Conservation (phyloP, 2,888 invertebrate species). For the Diadromus collaris region DNA sequence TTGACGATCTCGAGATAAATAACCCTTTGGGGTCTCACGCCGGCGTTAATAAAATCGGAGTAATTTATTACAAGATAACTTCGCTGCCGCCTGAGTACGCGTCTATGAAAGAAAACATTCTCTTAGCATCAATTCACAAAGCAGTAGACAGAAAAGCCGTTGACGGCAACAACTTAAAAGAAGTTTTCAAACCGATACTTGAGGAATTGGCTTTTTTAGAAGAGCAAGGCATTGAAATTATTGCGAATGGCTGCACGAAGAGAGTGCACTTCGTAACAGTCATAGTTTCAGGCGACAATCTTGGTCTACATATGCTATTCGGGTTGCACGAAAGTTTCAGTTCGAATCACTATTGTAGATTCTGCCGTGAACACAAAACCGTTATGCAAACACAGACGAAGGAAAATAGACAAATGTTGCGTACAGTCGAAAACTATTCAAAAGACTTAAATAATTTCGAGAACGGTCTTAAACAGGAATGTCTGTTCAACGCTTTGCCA, state of each 20-base stretch:
- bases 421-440: conserved; percentile 47
- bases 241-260: conserved; percentile 23
- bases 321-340: conserved; percentile 59
- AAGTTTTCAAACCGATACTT: conserved; percentile 49
- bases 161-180: conserved; percentile 11
- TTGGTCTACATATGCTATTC: conserved; percentile 58
- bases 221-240: conserved; percentile 55
- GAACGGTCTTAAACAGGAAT: conserved; percentile 37
- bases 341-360: conserved; percentile 56
- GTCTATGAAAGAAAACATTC: conserved; percentile 52
- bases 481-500: conserved; percentile 32
- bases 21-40: conserved; percentile 54
- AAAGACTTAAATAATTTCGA: conserved; percentile 33
- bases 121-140: conserved; percentile 45
- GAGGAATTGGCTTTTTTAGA: conserved; percentile 54
- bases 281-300: conserved; percentile 60
- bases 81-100: conserved; percentile 49
- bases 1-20: conserved; percentile 53
- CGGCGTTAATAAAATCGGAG: conserved; percentile 52
- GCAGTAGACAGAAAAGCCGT: conserved; percentile 25
- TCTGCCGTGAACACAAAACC: conserved; percentile 44
- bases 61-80: conserved; percentile 52
- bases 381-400: conserved; percentile 27
- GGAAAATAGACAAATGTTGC: conserved; percentile 31
- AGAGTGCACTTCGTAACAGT: conserved; percentile 55